Evolutionary conservation across 2,113 vertebrate species (phyloP).

Genomic region (Zosterops pallidus): DNA sequence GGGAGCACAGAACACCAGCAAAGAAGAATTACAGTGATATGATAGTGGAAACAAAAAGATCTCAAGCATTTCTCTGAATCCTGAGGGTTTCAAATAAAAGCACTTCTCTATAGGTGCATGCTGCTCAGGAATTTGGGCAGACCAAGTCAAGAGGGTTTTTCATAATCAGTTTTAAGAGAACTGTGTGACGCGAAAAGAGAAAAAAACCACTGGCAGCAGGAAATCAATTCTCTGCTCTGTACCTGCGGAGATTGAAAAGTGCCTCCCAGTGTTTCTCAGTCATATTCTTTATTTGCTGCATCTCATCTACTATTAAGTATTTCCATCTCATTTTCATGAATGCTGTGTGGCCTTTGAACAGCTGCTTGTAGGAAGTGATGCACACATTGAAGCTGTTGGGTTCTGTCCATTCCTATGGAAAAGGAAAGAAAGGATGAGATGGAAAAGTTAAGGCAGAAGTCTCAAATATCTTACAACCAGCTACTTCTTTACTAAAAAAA

Average conservation of each 20-base stretch:
- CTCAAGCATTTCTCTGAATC: background rate
- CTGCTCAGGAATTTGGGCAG: background rate
- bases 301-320: slow-evolving; percentile 88
- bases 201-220: background rate
- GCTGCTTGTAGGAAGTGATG: slow-evolving; percentile 89
- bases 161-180: background rate
- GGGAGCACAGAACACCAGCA: background rate
- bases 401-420: slow-evolving; percentile 82
- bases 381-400: slow-evolving; percentile 90
- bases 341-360: slow-evolving; percentile 86
- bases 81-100: background rate
- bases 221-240: background rate
- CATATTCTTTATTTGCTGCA: slow-evolving; percentile 89
- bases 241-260: slow-evolving; percentile 86
- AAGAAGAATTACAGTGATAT: background rate
- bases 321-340: slow-evolving; percentile 87
- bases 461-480: background rate
- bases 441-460: background rate
- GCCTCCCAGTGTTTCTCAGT: slow-evolving; percentile 91
- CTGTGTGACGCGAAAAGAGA: background rate
- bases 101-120: background rate
- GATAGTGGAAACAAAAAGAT: background rate
- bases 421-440: background rate
- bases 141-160: background rate
- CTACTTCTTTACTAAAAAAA: background rate